Conservation (phyloP, 2,113 vertebrate genomes). For the Martes martes region DNA sequence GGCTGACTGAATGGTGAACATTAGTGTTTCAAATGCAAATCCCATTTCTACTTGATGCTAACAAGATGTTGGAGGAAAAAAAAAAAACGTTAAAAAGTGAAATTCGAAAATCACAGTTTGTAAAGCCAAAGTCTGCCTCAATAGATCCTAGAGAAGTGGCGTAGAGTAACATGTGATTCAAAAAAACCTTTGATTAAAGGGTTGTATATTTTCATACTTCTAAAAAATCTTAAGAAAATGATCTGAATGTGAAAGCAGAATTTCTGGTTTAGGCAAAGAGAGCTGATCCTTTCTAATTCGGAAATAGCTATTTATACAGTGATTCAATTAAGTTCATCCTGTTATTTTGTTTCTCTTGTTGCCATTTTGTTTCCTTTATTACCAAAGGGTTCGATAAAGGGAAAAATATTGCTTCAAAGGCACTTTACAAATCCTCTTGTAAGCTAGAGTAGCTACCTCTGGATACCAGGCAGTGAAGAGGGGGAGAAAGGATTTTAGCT, state of each 20-base stretch:
- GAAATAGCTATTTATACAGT: not conserved
- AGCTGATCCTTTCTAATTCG: not conserved
- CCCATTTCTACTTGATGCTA: constrained; percentile 23
- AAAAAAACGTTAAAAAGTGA: not conserved
- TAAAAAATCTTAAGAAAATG: not conserved
- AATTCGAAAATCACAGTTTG: not conserved
- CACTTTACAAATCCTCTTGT: not conserved
- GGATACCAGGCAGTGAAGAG: not conserved
- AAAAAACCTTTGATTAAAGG: not conserved
- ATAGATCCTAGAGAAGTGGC: not conserved
- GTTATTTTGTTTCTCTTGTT: not conserved
- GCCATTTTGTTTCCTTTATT: not conserved
- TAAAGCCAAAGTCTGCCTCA: not conserved
- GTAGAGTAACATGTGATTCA: not conserved
- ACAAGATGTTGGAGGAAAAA: constrained; percentile 19
- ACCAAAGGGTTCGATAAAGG: not conserved
- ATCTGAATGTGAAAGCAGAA: not conserved
- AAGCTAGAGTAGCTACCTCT: not conserved
- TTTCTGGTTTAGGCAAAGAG: not conserved
- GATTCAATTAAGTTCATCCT: not conserved
- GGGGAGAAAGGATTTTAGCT: not conserved
- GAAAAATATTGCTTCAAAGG: not conserved
- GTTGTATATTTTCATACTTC: not conserved
- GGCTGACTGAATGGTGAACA: not conserved
- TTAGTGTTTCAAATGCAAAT: constrained; percentile 40